Conservation (phyloP, 1,140 invertebrate genomes). For the Bombus breviceps region DNA sequence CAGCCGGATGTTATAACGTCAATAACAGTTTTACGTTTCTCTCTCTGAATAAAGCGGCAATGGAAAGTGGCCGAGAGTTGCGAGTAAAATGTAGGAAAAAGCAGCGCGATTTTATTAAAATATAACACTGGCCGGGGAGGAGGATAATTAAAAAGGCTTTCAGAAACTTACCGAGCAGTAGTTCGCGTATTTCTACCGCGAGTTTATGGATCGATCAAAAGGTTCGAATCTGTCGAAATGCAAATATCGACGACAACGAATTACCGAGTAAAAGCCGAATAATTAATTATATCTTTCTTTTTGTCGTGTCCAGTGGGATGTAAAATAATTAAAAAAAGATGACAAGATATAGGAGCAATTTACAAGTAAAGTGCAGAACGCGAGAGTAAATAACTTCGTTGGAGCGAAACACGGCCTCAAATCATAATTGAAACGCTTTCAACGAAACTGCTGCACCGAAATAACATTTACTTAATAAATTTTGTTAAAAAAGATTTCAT, state of each 20-base stretch:
- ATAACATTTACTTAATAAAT: neutral
- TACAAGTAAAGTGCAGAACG: neutral
- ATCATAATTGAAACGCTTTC: constrained; percentile 3
- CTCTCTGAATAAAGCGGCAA: neutral
- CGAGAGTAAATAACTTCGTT: neutral
- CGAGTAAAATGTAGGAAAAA: neutral
- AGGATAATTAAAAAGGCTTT: constrained; percentile 10
- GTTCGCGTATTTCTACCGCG: neutral
- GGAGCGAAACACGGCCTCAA: neutral
- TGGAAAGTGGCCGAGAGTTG: neutral
- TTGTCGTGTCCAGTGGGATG: too few species aligned
- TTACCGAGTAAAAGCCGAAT: neutral
- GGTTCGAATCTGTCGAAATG: neutral
- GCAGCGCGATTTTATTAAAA: neutral
- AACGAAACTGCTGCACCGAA: neutral
- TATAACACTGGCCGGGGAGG: neutral
- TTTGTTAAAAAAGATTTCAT: neutral
- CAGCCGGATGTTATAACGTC: neutral
- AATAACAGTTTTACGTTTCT: neutral
- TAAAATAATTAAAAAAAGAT: neutral
- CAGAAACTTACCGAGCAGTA: neutral
- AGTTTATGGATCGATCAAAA: neutral
- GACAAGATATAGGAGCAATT: neutral
- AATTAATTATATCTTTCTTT: neutral
- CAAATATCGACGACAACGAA: neutral